phyloP scores from a whole-genome alignment of 1,140 invertebrate genomes.

The Phenacoccus solenopsis region DNA sequence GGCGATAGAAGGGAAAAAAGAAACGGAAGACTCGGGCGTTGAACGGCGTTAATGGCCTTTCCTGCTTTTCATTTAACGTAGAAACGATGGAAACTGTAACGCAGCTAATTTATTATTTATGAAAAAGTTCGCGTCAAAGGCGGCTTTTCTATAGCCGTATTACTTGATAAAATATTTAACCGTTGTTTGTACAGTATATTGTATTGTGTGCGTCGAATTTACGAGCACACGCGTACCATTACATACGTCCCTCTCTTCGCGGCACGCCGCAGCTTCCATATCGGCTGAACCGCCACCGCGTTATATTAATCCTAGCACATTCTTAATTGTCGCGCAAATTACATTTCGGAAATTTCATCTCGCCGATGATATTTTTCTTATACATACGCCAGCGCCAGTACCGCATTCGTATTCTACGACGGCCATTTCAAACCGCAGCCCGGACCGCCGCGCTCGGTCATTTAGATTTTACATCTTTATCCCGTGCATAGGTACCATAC shows the following conservation, averaged over 20 bases:
- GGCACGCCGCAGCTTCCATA: background rate
- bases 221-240: background rate
- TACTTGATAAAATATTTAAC: background rate
- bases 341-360: background rate
- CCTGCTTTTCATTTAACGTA: background rate
- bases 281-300: background rate
- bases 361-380: background rate
- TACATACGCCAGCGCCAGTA: background rate
- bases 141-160: background rate
- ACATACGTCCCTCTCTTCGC: background rate
- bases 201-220: background rate
- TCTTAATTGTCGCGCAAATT: background rate
- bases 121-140: constrained; percentile 1
- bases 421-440: background rate
- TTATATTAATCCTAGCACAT: background rate
- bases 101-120: constrained; percentile 3
- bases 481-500: background rate
- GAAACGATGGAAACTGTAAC: background rate
- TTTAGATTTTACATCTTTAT: background rate
- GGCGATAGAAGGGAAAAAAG: background rate
- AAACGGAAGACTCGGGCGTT: background rate
- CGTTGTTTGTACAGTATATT: background rate
- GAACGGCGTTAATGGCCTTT: constrained; percentile 1
- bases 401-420: background rate
- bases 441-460: too few species aligned